Evolutionary conservation across 2,113 vertebrate species (phyloP), one percentile per base, ranked within the genome.

Genomic region (Oreotrochilus melanogaster): DNA sequence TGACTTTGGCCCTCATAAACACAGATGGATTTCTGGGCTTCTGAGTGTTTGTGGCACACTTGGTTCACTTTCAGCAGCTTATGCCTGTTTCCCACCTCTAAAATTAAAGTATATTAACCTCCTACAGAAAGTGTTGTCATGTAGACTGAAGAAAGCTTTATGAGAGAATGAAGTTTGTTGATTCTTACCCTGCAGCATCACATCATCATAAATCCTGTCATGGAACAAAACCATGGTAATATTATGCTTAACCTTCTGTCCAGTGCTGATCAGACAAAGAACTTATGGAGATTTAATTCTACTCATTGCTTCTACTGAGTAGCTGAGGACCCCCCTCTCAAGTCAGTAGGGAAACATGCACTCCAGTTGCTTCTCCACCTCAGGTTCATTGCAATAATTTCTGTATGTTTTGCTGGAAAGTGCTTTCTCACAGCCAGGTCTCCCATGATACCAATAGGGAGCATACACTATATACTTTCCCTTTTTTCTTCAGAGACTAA

Each of bases 401-500:
- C 67, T 45, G 71, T 48, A 15, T 54, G 42, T 95, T 94, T 95
- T 94, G 39, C 48, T 86, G 94, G 33, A 78, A 95, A 96, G 39
- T 92, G 75, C 33, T 92, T 90, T 94, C 90, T 93, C 74, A 80
- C 67, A 94, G 71, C 28, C 64, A 86, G 67, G 70, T 89, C 33
- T 95, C 92, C 79, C 88, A 16, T 48, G 93, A 88, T 37, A 83
- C 85, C 60, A 67, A 67, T 95, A 48, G 18, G 42, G 47, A 89
- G 70, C 39, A 70, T 82, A 87, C 74, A 92, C 70, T 76, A 14
- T 94, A 96, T 86, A 71, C 58, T 86, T 94, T 92, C 82, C 48
- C n/a, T 86, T 11, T 76, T 94, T 96, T 56, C 88, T 95, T 88
- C 24, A 75, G 93, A 95, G 93, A n/a, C 56, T 48, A 90, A 94